These are phyloP conservation scores for Pogonocichla stellata DNA, from an alignment of 2,113 vertebrate species.

Conservation along the genomic window DNA sequence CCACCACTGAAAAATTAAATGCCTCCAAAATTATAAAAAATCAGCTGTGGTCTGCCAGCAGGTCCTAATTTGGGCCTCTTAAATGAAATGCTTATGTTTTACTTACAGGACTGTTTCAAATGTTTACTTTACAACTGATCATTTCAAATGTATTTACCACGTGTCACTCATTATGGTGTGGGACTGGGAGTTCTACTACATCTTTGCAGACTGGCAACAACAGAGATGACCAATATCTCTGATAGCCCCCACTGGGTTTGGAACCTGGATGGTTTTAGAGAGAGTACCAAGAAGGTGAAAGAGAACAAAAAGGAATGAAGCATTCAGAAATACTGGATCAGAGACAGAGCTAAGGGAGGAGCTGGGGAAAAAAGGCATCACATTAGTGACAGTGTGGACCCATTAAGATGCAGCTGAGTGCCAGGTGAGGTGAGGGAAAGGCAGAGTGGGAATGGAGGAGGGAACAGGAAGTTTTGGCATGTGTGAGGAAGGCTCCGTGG, in stretches of 20 bases:
- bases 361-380: not conserved
- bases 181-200: not conserved
- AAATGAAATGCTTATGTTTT: rapidly evolving
- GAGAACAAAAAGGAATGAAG: not conserved
- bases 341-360: not conserved
- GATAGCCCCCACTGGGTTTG: not conserved
- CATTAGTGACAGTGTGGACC: not conserved
- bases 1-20: not conserved
- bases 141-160: not conserved
- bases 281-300: not conserved
- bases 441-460: not conserved
- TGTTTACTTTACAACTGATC: not conserved
- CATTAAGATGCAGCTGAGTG: not conserved
- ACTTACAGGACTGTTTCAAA: not conserved
- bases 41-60: not conserved
- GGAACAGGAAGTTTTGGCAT: not conserved
- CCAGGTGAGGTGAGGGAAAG: not conserved
- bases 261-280: not conserved
- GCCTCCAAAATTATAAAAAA: not conserved
- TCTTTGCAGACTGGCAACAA: not conserved
- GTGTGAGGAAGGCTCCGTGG: rapidly evolving
- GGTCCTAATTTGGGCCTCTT: not conserved
- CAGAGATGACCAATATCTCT: not conserved
- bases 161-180: not conserved
- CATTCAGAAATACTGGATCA: not conserved